Evolutionary conservation across 2,113 vertebrate species (phyloP).

Genomic region (zebrafish (Danio rerio)): GRCz12tu NC_133189.1:46380001-46380500

Average conservation of each 20-base stretch:
- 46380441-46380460: background rate
- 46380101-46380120: conserved; percentile 38
- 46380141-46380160: background rate
- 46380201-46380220: conserved; percentile 23
- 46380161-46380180: conserved; percentile 35
- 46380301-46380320: conserved; percentile 15
- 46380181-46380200: conserved; percentile 39
- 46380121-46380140: conserved; percentile 23
- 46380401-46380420: background rate
- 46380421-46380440: background rate
- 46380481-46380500: too few species aligned
- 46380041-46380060: conserved; percentile 28
- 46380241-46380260: conserved; percentile 34
- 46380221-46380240: conserved; percentile 25
- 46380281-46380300: conserved; percentile 33
- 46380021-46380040: conserved; percentile 17
- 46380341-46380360: conserved; percentile 13
- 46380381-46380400: background rate
- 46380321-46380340: conserved; percentile 11
- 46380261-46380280: conserved; percentile 20
- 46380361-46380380: conserved; percentile 10
- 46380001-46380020: conserved; percentile 26
- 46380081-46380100: conserved; percentile 5
- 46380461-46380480: too few species aligned
- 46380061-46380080: conserved; percentile 30